Evolutionary conservation across 2,113 vertebrate species (phyloP), one percentile per base, ranked within the genome.

Genomic region (Petaurus breviceps): DNA sequence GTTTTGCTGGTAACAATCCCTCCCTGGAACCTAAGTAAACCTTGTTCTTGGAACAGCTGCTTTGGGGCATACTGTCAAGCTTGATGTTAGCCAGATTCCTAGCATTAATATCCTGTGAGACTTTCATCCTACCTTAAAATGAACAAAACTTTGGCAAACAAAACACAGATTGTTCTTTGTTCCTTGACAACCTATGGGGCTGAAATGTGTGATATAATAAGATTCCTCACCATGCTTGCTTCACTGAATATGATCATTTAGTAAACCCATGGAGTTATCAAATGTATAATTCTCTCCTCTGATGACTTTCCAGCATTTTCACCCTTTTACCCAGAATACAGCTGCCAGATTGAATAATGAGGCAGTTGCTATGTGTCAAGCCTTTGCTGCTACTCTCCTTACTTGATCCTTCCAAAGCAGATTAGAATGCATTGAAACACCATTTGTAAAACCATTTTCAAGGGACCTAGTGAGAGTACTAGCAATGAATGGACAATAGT

Each of bases 241-340:
- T 84, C 19, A 43, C 2, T 0, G 19, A 19, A 22, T 43, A 84
- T n/a, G 68, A 23, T 84, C 68, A 84, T 43, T 43, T 23, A 77
- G 37, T n/a, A 22, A 77, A 68, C 3, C 37, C n/a, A 43, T 84
- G 68, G 26, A 77, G 37, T 6, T n/a, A n/a, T 77, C 31, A 77
- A 77, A 77, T n/a, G 14, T 16, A 22, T 84, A 90, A 90, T 61
- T 90, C 12, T 91, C 84, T 89, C 8, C 51, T 94, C 25, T 52
- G 50, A 6, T 91, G 10, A 95, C n/a, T 84, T 84, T 84, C 68
- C 6, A 43, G 23, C 1, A 26, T 47, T 77, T 53, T 84, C 3
- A 96, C 90, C 77, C 54, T 25, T 93, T 94, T 94, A 77, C 8
- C n/a, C 90, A 92, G 37, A 46, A 89, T 7, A 51, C 91, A 53